Percentiles rank a stretch among this genome's conserved stretches.
These are phyloP conservation scores for Pseudoips prasinana DNA, from an alignment of 2,888 invertebrate genomes.

Conservation along the genomic window DNA sequence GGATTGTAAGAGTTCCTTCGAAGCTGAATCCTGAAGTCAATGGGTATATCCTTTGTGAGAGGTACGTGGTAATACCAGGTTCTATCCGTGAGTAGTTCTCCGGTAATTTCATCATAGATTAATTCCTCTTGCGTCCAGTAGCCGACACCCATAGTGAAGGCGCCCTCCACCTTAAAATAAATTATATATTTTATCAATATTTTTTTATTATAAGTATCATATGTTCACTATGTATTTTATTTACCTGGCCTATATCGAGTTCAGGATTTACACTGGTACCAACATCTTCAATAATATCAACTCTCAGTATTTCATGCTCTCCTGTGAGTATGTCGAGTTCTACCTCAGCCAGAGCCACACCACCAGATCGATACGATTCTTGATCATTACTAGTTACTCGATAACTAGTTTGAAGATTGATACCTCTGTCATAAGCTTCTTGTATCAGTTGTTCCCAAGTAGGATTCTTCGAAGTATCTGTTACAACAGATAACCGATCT, in stretches of 20 bases:
- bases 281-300: conserved; percentile 84
- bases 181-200: background rate
- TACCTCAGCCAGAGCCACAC: conserved; percentile 83
- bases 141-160: conserved; percentile 87
- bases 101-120: conserved; percentile 82
- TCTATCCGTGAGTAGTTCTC: conserved; percentile 85
- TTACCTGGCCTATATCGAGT: conserved; percentile 84
- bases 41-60: conserved; percentile 87
- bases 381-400: conserved; percentile 28
- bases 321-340: conserved; percentile 88
- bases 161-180: conserved; percentile 81
- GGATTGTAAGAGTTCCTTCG: conserved; percentile 83
- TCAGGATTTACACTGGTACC: conserved; percentile 84
- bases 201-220: background rate
- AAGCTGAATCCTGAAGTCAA: conserved; percentile 86
- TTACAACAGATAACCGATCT: conserved; percentile 63
- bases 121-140: conserved; percentile 87
- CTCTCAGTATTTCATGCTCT: conserved; percentile 79
- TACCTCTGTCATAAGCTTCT: conserved; percentile 47
- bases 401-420: conserved; percentile 43
- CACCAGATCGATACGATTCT: conserved; percentile 63
- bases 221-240: background rate
- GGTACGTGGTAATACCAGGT: conserved; percentile 90
- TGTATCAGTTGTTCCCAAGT: conserved; percentile 73
- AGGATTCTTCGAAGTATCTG: conserved; percentile 50